A percentile compares a stretch with the other conserved stretches of the same genome.
phyloP scores from a whole-genome alignment of 2,888 invertebrate genomes.

The Drosophila prostipennis region DNA sequence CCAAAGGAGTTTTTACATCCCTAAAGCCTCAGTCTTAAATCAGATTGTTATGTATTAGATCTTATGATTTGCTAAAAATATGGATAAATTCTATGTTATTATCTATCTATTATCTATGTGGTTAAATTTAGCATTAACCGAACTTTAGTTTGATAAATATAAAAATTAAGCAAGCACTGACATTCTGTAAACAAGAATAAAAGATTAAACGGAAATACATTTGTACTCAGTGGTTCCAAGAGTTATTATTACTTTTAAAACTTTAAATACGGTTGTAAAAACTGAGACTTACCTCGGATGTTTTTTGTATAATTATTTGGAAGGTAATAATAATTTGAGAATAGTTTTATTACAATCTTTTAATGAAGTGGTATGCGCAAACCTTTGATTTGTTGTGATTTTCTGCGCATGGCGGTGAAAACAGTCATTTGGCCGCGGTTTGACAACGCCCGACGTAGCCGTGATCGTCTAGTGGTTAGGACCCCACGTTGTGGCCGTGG shows the following conservation, averaged over 20 bases:
- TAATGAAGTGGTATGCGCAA: background rate
- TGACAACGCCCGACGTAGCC: conserved; percentile 56
- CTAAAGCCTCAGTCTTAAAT: conserved; percentile 2
- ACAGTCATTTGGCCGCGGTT: conserved; percentile 11
- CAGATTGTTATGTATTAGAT: too few relatives aligned
- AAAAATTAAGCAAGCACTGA: background rate
- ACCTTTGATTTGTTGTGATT: conserved; percentile 28
- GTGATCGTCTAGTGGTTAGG: conserved; percentile 75
- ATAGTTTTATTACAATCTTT: too few relatives aligned
- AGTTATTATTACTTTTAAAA: background rate
- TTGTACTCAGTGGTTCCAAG: too few relatives aligned
- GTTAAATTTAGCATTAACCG: too few relatives aligned
- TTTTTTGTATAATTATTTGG: too few relatives aligned
- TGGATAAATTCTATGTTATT: too few relatives aligned
- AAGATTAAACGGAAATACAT: too few relatives aligned
- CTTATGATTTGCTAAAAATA: background rate
- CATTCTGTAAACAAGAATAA: background rate
- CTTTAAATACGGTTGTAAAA: background rate
- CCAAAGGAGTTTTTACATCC: background rate
- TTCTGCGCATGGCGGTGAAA: conserved; percentile 50
- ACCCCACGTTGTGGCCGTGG: conserved; percentile 74
- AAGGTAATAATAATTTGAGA: too few relatives aligned
- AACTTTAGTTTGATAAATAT: background rate
- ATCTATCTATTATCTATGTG: too few relatives aligned
- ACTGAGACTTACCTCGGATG: too few relatives aligned